Evolutionary conservation across 2,113 vertebrate species (phyloP).

Genomic region (Melanotaenia duboulayi): DNA sequence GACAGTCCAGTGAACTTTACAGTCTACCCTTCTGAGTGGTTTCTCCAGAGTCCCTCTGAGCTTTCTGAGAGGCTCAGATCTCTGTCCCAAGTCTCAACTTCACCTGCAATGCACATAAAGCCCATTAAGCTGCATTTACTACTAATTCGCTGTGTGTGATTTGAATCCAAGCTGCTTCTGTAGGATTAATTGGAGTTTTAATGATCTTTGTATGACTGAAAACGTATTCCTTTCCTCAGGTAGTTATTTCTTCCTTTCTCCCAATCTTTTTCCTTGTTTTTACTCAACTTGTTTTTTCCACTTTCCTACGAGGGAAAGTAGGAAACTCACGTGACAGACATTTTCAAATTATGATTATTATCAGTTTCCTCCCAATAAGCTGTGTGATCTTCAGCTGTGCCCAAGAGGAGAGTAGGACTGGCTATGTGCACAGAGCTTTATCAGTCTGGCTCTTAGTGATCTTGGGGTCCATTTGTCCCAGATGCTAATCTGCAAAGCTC

Average conservation of each 20-base stretch:
- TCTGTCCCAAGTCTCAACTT: conserved; percentile 61
- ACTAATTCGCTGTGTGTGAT: conserved; percentile 45
- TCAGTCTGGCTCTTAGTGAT: conserved; percentile 72
- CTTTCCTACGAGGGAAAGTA: conserved; percentile 46
- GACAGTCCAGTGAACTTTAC: conserved; percentile 64
- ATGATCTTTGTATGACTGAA: conserved; percentile 29
- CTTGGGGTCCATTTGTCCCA: conserved; percentile 71
- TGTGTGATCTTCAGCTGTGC: conserved; percentile 64
- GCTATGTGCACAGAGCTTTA: conserved; percentile 65
- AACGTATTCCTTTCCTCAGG: conserved; percentile 22
- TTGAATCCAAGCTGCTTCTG: conserved; percentile 44
- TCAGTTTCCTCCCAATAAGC: conserved; percentile 75
- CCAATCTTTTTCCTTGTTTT: conserved; percentile 12
- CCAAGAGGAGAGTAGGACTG: conserved; percentile 62
- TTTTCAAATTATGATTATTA: conserved; percentile 77
- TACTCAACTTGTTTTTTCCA: conserved; percentile 28
- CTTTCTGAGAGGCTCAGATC: conserved; percentile 64
- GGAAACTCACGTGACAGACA: conserved; percentile 63
- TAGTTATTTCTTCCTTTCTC: conserved; percentile 29
- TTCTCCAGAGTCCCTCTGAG: conserved; percentile 64
- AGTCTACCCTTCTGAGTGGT: conserved; percentile 65
- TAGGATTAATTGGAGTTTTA: conserved; percentile 42
- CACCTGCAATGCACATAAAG: conserved; percentile 56
- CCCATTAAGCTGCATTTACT: conserved; percentile 46
- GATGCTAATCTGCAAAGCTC: conserved; percentile 73